phyloP scores from a whole-genome alignment of 2,888 invertebrate species.

The Synergus laeviventris region DNA sequence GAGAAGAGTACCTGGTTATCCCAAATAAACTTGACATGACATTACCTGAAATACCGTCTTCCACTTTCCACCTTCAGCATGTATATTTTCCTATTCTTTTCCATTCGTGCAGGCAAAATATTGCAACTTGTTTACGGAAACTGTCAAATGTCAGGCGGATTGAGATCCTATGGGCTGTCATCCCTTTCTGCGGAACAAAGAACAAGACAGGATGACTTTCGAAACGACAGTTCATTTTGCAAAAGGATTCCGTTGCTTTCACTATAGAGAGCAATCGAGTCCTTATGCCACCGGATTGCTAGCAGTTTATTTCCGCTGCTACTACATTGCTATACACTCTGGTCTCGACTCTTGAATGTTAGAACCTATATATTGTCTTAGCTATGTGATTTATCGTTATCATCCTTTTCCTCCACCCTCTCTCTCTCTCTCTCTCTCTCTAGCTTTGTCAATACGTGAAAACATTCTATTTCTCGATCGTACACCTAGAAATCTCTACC shows the following conservation, averaged over 20 bases:
- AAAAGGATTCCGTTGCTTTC: slow-evolving; percentile 32
- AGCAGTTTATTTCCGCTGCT: slow-evolving; percentile 38
- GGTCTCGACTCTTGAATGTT: slow-evolving; percentile 5
- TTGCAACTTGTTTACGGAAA: slow-evolving; percentile 35
- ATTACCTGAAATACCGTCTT: slow-evolving; percentile 6
- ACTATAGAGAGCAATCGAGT: slow-evolving; percentile 27
- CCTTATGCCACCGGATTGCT: slow-evolving; percentile 29
- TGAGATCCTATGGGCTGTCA: slow-evolving; percentile 36
- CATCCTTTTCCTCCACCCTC: slow-evolving; percentile 26
- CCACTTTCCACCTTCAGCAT: not conserved
- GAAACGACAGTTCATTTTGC: slow-evolving; percentile 40
- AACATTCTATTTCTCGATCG: slow-evolving; percentile 7
- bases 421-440: too few species aligned
- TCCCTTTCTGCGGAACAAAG: slow-evolving; percentile 17
- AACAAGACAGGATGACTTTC: slow-evolving; percentile 8
- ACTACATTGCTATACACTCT: slow-evolving; percentile 21
- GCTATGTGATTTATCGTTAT: slow-evolving; percentile 66
- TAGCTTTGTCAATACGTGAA: not conserved
- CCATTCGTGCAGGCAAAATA: slow-evolving; percentile 11
- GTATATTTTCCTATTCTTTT: slow-evolving; percentile 9
- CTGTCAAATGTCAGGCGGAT: slow-evolving; percentile 39
- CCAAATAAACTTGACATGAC: slow-evolving; percentile 5
- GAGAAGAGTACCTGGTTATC: slow-evolving; percentile 2
- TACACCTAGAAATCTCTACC: slow-evolving; percentile 27
- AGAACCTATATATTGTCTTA: slow-evolving; percentile 55